Percentiles rank a stretch among this genome's conserved stretches.
These are phyloP conservation scores for Troides aeacus DNA, from an alignment of 2,888 invertebrate genomes.

Conservation along the genomic window DNA sequence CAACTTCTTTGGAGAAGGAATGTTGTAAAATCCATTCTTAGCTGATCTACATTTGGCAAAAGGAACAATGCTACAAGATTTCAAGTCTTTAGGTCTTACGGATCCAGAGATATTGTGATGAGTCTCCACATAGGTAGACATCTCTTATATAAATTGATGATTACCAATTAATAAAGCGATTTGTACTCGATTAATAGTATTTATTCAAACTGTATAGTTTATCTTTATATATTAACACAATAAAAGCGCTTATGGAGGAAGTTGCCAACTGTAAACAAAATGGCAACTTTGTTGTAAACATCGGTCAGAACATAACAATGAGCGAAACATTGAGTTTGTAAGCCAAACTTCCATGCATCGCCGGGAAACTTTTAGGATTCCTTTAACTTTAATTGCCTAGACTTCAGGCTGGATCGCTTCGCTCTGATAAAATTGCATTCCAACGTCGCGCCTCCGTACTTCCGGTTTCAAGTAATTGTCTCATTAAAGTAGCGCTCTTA, in stretches of 20 bases:
- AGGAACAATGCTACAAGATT: too few relatives aligned
- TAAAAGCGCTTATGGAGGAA: background rate
- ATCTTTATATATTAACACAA: too few relatives aligned
- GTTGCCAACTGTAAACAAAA: conserved; percentile 9
- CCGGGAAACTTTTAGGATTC: conserved; percentile 37
- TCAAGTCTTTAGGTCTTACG: too few relatives aligned
- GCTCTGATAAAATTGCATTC: conserved; percentile 46
- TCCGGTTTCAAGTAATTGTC: conserved; percentile 12
- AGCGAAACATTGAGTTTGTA: conserved; percentile 35
- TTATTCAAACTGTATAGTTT: too few relatives aligned
- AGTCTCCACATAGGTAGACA: too few relatives aligned
- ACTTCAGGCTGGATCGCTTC: conserved; percentile 35
- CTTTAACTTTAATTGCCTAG: conserved; percentile 44
- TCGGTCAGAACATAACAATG: conserved; percentile 29
- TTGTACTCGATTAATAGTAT: too few relatives aligned
- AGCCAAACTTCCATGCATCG: conserved; percentile 31
- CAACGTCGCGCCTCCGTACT: conserved; percentile 5
- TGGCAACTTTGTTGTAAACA: background rate
- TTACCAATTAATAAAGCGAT: too few relatives aligned
- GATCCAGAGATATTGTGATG: too few relatives aligned
- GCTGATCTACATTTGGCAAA: too few relatives aligned
- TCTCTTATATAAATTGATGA: too few relatives aligned
- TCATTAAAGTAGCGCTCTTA: conserved; percentile 18
- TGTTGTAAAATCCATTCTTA: too few relatives aligned
- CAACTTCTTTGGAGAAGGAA: too few relatives aligned